These are phyloP conservation scores for Melanostoma mellinum DNA, from an alignment of 2,888 invertebrate genomes.

Conservation along the genomic window DNA sequence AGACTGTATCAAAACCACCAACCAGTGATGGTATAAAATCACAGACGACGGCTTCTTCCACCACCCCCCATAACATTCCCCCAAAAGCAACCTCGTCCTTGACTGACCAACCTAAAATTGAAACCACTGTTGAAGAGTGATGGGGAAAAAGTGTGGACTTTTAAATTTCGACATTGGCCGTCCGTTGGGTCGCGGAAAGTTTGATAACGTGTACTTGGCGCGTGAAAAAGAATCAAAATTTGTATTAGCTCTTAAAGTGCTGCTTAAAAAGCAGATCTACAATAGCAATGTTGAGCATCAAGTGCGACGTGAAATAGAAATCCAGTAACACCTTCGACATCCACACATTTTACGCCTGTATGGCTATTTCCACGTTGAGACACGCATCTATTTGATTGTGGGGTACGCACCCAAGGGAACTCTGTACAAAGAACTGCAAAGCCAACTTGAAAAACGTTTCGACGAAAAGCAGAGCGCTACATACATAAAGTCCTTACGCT, in stretches of 20 bases:
- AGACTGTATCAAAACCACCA: slow-evolving; percentile 54
- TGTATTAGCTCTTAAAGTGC: slow-evolving; percentile 92
- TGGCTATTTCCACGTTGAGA: slow-evolving; percentile 97
- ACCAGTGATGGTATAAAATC: slow-evolving; percentile 10
- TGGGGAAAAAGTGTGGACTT: slow-evolving; percentile 85
- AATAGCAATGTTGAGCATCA: slow-evolving; percentile 96
- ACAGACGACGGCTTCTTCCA: not conserved
- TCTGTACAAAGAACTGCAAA: slow-evolving; percentile 89
- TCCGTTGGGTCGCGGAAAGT: slow-evolving; percentile 97
- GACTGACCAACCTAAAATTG: slow-evolving; percentile 18
- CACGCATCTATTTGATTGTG: slow-evolving; percentile 95
- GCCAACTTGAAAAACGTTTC: slow-evolving; percentile 88
- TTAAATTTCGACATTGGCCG: slow-evolving; percentile 96
- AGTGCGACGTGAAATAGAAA: slow-evolving; percentile 97
- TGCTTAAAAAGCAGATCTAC: slow-evolving; percentile 94
- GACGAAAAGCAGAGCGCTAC: slow-evolving; percentile 89
- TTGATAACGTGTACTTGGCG: slow-evolving; percentile 97
- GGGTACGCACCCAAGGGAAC: slow-evolving; percentile 94
- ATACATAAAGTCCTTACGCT: slow-evolving; percentile 92
- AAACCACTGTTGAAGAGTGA: slow-evolving; percentile 62
- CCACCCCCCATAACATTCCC: not conserved
- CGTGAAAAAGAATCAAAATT: slow-evolving; percentile 93
- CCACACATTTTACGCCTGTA: slow-evolving; percentile 96
- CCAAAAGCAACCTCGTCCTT: slow-evolving; percentile 21
- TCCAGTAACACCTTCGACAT: slow-evolving; percentile 96